Conservation (phyloP, 2,113 vertebrate species). For the Nesoenas mayeri region DNA sequence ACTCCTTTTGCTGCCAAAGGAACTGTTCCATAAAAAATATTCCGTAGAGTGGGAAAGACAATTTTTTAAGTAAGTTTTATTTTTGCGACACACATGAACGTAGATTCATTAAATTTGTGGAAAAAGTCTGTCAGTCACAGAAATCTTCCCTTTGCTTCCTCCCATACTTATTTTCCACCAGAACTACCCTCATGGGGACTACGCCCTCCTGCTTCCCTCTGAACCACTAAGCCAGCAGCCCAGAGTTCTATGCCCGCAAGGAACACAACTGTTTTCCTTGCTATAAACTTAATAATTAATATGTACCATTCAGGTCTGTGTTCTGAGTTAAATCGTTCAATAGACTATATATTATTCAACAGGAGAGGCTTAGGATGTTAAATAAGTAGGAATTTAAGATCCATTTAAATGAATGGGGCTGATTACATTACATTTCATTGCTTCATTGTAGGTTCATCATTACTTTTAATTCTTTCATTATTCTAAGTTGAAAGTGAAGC, state of each 20-base stretch:
- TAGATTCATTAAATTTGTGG: neutral
- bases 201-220: neutral
- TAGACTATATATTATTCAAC: slow-evolving; percentile 24
- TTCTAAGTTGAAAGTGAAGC: neutral
- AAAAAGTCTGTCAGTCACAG: neutral
- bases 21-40: slow-evolving; percentile 21
- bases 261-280: neutral
- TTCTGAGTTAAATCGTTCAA: neutral
- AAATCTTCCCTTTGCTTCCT: neutral
- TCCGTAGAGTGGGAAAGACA: neutral
- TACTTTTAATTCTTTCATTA: slow-evolving; percentile 21
- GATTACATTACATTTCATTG: neutral
- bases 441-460: neutral
- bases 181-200: neutral
- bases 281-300: slow-evolving; percentile 25
- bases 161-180: neutral
- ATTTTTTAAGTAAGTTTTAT: neutral
- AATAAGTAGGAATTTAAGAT: neutral
- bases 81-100: slow-evolving; percentile 6
- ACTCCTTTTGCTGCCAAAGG: neutral
- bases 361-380: neutral
- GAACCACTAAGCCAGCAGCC: neutral
- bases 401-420: neutral
- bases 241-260: neutral
- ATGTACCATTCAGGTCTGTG: neutral